Evolutionary conservation across 1,140 invertebrate genomes (phyloP).

Genomic region (Halesus radiatus): DNA sequence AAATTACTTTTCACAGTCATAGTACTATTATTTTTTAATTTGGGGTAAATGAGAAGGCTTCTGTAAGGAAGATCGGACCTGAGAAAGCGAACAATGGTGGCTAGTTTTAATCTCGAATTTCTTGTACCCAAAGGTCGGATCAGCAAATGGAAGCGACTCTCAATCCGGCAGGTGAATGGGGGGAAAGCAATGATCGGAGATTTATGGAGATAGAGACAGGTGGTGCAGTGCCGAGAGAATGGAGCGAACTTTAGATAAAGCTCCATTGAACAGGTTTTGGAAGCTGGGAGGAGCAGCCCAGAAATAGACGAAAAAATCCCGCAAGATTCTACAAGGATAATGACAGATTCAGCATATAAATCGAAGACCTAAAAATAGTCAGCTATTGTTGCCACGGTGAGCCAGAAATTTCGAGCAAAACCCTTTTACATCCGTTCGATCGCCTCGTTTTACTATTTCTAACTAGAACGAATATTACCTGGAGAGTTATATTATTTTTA

Average conservation of each 20-base stretch:
- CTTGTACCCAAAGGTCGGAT: not conserved
- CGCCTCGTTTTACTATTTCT: too few species aligned
- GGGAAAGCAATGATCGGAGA: not conserved
- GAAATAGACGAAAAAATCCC: not conserved
- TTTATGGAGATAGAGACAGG: conserved; percentile 23
- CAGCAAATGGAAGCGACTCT: not conserved
- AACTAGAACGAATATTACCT: too few species aligned
- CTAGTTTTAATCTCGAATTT: not conserved
- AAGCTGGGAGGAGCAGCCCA: not conserved
- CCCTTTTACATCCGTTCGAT: too few species aligned
- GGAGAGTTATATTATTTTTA: too few species aligned
- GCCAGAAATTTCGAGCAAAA: not conserved
- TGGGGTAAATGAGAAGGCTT: not conserved
- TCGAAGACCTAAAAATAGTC: not conserved
- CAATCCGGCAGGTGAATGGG: conserved; percentile 6
- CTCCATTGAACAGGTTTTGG: not conserved
- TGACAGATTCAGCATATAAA: conserved; percentile 20
- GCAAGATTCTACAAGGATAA: not conserved
- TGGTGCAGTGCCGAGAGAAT: conserved; percentile 1
- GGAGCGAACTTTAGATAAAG: not conserved
- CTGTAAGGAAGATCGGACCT: not conserved
- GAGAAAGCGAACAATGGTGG: conserved; percentile 9
- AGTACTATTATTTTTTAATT: too few species aligned
- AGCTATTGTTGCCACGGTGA: not conserved
- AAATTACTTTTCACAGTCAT: too few species aligned